Evolutionary conservation across 2,797 vertebrate genomes (phyloP), one percentile per base, ranked within the genome.

Genomic region (Sebastolobus alascanus): DNA sequence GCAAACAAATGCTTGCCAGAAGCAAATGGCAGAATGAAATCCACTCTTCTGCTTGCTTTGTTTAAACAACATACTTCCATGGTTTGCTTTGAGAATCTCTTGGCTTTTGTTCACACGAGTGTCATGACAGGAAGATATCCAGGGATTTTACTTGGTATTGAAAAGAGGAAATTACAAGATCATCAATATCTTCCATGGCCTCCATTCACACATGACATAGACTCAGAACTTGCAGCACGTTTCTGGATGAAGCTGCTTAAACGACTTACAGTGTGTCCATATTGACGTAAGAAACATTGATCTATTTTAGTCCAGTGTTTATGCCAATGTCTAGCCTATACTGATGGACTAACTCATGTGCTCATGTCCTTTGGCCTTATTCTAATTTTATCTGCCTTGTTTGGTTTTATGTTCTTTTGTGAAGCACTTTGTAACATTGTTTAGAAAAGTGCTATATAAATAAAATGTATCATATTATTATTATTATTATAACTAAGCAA

Each of bases 101-200:
- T 80, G 61, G 61, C 37, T 68, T 61, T 72, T 56, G n/a, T 71
- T 84, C 52, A 68, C 54, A 73, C 11, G 20, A 33, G 14, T 84
- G 54, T 73, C 74, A 73, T 16, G 40, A 55, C 31, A 72, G 20
- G 8, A 66, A 68, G 46, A 40, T 22, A 64, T 64, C 50, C 58
- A 71, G 22, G 22, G 27, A 43, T 60, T 77, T 75, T 13, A 65
- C 55, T 77, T 52, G 1, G 0, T 54, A 58, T 46, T 64, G 43
- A 56, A 69, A 74, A 60, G 40, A 25, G 72, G 31, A 81, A 66
- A 60, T 37, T 43, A 64, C 11, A 10, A 71, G 14, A 83, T 77
- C 33, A 66, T 73, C 56, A 71, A 54, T 64, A 73, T 65, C 58
- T 46, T 74, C n/a, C 68, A 54, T 66, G 22, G 35, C 29, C 14